Conservation (phyloP, 2,113 vertebrate genomes). For the Gymnarchus niloticus region DNA sequence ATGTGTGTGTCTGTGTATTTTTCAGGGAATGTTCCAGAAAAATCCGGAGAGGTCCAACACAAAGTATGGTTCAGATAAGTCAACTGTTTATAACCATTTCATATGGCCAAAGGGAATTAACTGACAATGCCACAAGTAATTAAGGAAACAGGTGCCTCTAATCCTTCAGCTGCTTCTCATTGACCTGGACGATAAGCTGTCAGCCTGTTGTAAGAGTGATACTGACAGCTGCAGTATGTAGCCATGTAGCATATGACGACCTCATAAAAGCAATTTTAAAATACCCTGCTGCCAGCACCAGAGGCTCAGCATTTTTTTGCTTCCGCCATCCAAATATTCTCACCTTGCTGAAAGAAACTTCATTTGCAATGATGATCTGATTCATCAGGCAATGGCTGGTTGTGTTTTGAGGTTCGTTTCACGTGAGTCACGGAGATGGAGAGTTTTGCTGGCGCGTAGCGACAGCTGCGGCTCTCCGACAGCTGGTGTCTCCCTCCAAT, state of each 20-base stretch:
- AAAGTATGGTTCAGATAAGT: conserved; percentile 34
- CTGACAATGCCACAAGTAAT: conserved; percentile 26
- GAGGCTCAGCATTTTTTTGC: background rate
- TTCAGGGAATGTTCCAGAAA: background rate
- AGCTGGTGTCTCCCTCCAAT: conserved; percentile 32
- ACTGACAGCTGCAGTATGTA: conserved; percentile 42
- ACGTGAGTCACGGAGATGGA: background rate
- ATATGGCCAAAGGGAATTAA: conserved; percentile 21
- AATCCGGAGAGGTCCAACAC: conserved; percentile 33
- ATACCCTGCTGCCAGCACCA: background rate
- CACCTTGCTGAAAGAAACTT: background rate
- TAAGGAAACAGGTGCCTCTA: conserved; percentile 50
- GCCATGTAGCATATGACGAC: background rate
- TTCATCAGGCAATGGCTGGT: conserved; percentile 22
- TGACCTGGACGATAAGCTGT: background rate
- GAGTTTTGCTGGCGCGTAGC: conserved; percentile 37
- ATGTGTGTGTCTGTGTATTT: background rate
- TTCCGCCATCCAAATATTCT: background rate
- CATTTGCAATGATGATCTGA: background rate
- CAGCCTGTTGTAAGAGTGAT: background rate
- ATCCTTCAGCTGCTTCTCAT: conserved; percentile 37
- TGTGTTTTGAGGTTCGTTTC: conserved; percentile 20
- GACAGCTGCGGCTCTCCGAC: conserved; percentile 29
- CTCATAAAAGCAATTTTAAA: background rate
- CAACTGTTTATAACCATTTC: conserved; percentile 26